These are phyloP conservation scores for Leistus spinibarbis DNA, from an alignment of 2,888 invertebrate species.

Conservation along the genomic window DNA sequence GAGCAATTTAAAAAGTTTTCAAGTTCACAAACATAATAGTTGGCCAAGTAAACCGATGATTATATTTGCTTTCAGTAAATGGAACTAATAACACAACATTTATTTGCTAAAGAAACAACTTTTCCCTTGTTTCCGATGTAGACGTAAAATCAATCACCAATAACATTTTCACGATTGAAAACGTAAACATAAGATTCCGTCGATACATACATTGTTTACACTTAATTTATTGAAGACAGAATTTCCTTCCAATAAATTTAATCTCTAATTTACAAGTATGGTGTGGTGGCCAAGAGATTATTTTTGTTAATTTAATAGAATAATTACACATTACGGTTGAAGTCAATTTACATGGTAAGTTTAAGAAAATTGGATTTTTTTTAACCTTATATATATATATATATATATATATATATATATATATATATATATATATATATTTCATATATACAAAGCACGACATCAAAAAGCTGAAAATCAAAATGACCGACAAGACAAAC, in stretches of 20 bases:
- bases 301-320: too few relatives aligned
- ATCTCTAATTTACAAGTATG: too few relatives aligned
- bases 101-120: constrained; percentile 19
- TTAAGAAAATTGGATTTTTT: not conserved
- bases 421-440: not conserved
- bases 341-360: not conserved
- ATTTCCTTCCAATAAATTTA: too few relatives aligned
- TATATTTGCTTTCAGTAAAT: constrained; percentile 13
- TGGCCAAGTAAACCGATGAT: constrained; percentile 3
- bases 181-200: constrained; percentile 26
- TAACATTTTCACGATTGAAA: constrained; percentile 21
- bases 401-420: not conserved
- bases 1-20: not conserved
- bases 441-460: not conserved
- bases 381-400: not conserved
- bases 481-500: not conserved
- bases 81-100: constrained; percentile 16
- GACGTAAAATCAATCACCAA: constrained; percentile 31
- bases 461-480: not conserved
- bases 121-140: not conserved
- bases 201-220: constrained; percentile 26
- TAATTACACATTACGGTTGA: too few relatives aligned
- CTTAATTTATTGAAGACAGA: constrained; percentile 18
- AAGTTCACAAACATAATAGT: not conserved
- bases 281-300: too few relatives aligned